Percentiles rank a stretch among this genome's conserved stretches.
phyloP scores from a whole-genome alignment of 1,140 invertebrate species.

The Scylla paramamosain region DNA sequence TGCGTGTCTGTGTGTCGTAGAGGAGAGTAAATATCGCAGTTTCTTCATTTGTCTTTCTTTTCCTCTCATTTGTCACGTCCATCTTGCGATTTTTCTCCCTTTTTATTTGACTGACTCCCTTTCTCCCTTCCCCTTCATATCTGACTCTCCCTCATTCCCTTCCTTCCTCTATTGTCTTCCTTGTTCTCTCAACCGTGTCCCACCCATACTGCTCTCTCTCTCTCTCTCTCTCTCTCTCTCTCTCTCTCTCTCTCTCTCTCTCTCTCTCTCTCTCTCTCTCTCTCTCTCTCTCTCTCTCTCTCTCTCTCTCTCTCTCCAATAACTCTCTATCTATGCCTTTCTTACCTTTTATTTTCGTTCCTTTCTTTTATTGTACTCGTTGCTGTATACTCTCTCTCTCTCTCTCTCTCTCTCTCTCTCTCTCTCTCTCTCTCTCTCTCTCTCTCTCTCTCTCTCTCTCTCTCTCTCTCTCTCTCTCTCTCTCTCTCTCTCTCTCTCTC shows the following conservation, averaged over 20 bases:
- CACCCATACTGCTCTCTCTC: background rate
- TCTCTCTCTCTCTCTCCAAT: conserved; percentile 42
- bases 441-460: background rate
- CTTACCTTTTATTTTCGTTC: background rate
- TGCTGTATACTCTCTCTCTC: background rate
- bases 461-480: background rate
- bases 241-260: conserved; percentile 49
- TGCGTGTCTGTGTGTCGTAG: background rate
- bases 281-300: conserved; percentile 43
- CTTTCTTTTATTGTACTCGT: background rate
- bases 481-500: conserved; percentile 30
- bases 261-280: conserved; percentile 54
- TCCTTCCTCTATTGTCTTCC: background rate
- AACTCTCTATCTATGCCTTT: too few relatives aligned
- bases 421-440: background rate
- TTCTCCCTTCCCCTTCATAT: background rate
- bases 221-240: background rate
- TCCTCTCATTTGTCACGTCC: background rate
- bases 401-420: background rate
- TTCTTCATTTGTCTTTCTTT: background rate
- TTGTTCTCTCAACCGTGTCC: background rate
- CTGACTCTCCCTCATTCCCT: background rate
- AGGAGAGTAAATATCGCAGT: background rate
- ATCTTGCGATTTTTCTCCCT: background rate
- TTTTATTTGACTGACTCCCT: background rate